Conservation (phyloP, 2,888 invertebrate genomes). For the Brenthis ino region DNA sequence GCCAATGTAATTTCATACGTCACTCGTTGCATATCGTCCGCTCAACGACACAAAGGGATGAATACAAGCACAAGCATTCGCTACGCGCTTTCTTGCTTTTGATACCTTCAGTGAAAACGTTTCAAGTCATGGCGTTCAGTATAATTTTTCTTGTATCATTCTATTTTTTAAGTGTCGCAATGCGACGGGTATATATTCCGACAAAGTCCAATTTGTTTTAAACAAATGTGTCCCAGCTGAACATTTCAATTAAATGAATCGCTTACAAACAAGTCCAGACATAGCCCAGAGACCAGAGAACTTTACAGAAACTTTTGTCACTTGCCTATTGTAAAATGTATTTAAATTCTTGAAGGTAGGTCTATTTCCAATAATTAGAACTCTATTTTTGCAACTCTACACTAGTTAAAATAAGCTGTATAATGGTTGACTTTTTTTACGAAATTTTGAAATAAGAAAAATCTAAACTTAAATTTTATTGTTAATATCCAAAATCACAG, state of each 20-base stretch:
- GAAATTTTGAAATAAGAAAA: too few species aligned
- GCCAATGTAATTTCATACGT: constrained; percentile 41
- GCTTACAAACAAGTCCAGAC: constrained; percentile 5
- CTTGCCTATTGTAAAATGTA: too few species aligned
- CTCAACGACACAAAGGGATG: constrained; percentile 62
- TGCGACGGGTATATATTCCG: constrained; percentile 8
- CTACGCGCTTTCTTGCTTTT: constrained; percentile 47
- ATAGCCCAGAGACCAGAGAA: not conserved
- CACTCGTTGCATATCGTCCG: constrained; percentile 49
- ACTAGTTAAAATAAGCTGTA: too few species aligned
- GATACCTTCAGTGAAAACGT: constrained; percentile 2
- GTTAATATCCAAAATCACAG: too few species aligned
- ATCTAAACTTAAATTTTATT: too few species aligned
- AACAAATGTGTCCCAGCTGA: constrained; percentile 24
- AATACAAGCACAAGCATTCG: constrained; percentile 57
- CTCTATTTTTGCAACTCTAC: too few species aligned
- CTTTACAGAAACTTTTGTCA: constrained; percentile 7
- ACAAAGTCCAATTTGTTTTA: constrained; percentile 14
- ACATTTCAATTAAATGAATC: constrained; percentile 16
- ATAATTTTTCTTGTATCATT: constrained; percentile 47
- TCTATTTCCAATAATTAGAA: too few species aligned
- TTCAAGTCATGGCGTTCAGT: not conserved
- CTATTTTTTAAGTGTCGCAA: constrained; percentile 13
- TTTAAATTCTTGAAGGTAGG: too few species aligned
- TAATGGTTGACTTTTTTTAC: too few species aligned